A percentile compares a stretch with the other conserved stretches of the same genome.
phyloP scores from a whole-genome alignment of 2,797 vertebrate species.

The Notolepis coatsorum region DNA sequence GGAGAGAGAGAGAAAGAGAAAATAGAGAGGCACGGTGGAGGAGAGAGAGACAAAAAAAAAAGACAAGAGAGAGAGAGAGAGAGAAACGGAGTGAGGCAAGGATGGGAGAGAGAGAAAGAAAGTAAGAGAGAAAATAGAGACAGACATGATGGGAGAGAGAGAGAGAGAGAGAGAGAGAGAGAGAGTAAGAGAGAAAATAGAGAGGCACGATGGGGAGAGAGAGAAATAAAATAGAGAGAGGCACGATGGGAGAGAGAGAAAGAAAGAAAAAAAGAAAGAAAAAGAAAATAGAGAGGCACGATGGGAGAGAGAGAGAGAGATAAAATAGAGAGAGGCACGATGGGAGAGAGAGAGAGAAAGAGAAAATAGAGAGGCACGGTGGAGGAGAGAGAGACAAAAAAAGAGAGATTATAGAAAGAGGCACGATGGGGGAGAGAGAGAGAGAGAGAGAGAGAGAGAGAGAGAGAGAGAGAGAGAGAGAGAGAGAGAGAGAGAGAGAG shows the following conservation, averaged over 20 bases:
- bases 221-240: not conserved
- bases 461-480: constrained; percentile 9
- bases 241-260: constrained; percentile 1
- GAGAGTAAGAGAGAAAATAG: not conserved
- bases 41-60: constrained; percentile 11
- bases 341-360: constrained; percentile 21
- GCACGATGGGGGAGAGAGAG: constrained; percentile 21
- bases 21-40: too few relatives aligned
- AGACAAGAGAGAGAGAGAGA: constrained; percentile 20
- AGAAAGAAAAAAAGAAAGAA: constrained; percentile 21
- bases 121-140: constrained; percentile 11
- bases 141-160: too few relatives aligned
- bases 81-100: constrained; percentile 8
- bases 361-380: constrained; percentile 10
- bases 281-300: constrained; percentile 5
- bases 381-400: constrained; percentile 34
- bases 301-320: constrained; percentile 36
- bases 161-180: not conserved
- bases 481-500: constrained; percentile 21
- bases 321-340: constrained; percentile 4
- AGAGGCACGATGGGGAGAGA: not conserved
- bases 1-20: constrained; percentile 35
- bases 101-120: constrained; percentile 35
- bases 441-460: constrained; percentile 32
- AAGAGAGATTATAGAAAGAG: too few relatives aligned